Percentiles rank a stretch among this genome's conserved stretches.
Evolutionary conservation across 1,140 invertebrate genomes (phyloP).

Genomic region (Chironomus tepperi): DNA sequence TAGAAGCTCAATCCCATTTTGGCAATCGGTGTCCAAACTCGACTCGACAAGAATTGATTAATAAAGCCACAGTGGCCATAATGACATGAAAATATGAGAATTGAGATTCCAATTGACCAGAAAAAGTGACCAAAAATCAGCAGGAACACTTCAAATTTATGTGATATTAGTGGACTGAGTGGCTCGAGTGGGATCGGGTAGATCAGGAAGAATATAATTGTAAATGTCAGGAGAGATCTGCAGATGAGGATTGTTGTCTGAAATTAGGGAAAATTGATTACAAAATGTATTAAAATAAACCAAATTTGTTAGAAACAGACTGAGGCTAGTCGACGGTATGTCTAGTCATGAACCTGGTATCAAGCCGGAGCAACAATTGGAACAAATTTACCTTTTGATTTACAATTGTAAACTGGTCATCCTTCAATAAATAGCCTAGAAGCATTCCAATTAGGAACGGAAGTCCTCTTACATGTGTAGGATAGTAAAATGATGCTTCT

Average conservation of each 20-base stretch:
- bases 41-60: not conserved
- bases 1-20: slow-evolving; percentile 15
- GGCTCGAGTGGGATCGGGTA: not conserved
- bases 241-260: not conserved
- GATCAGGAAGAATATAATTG: not conserved
- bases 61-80: not conserved
- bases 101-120: not conserved
- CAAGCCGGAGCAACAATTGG: not conserved
- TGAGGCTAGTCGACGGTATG: not conserved
- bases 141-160: not conserved
- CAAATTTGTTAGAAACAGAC: not conserved
- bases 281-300: not conserved
- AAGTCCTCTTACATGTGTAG: not conserved
- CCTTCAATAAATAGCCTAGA: not conserved
- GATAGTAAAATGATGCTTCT: not conserved
- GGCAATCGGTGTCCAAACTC: not conserved
- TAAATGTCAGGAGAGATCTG: not conserved
- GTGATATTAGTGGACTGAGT: not conserved
- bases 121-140: not conserved
- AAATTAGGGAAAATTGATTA: not conserved
- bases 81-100: not conserved
- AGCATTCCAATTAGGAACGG: slow-evolving; percentile 1
- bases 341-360: not conserved
- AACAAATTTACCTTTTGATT: not conserved
- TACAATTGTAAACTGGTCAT: not conserved